Evolutionary conservation across 2,888 invertebrate species (phyloP).

Genomic region (Loripinus fragilis): DNA sequence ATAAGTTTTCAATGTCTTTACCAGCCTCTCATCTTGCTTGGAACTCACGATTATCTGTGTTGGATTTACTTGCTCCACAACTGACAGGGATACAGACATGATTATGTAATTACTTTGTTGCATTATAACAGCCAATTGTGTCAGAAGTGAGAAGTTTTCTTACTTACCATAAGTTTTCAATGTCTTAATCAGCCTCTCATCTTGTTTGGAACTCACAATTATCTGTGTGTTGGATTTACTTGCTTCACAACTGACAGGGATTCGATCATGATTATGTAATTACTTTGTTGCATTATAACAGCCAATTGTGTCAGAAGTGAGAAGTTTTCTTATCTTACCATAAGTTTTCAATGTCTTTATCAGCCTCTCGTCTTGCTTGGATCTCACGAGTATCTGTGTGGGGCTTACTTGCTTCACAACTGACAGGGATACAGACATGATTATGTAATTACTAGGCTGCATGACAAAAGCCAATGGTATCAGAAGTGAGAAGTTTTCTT

Average conservation of each 20-base stretch:
- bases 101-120: too few relatives aligned
- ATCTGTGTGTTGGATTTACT: conserved; percentile 77
- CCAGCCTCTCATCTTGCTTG: conserved; percentile 80
- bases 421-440: too few relatives aligned
- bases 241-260: too few relatives aligned
- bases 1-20: conserved; percentile 70
- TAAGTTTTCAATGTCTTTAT: conserved; percentile 70
- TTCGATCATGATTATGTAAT: too few relatives aligned
- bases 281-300: too few relatives aligned
- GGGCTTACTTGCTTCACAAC: conserved; percentile 80
- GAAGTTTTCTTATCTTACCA: too few relatives aligned
- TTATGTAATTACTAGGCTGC: too few relatives aligned
- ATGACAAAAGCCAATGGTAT: too few relatives aligned
- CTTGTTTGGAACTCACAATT: conserved; percentile 79
- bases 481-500: too few relatives aligned
- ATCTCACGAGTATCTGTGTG: conserved; percentile 76
- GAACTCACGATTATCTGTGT: conserved; percentile 77
- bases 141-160: too few relatives aligned
- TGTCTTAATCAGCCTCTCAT: conserved; percentile 78
- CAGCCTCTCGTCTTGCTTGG: conserved; percentile 81
- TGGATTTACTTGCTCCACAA: conserved; percentile 78
- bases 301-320: not conserved
- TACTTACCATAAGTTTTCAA: conserved; percentile 71
- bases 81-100: too few relatives aligned
- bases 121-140: too few relatives aligned